These are phyloP conservation scores for Mus spicilegus DNA, from an alignment of 2,113 vertebrate genomes.

Conservation along the genomic window DNA sequence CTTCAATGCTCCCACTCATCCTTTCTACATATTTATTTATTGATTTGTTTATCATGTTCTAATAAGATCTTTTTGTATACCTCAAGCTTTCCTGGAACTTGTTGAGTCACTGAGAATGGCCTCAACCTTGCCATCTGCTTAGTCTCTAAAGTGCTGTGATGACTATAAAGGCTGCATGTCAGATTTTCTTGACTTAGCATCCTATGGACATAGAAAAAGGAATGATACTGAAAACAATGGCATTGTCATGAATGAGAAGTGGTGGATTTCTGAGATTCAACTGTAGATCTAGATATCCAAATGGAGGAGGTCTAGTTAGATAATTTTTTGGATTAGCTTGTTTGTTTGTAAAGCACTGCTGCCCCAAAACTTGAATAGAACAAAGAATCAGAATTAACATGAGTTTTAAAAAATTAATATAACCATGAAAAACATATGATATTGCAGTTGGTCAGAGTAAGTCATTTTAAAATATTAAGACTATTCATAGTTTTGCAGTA, in stretches of 20 bases:
- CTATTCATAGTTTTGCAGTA: neutral
- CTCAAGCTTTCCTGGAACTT: neutral
- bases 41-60: neutral
- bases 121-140: neutral
- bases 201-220: neutral
- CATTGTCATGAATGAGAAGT: neutral
- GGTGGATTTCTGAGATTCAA: neutral
- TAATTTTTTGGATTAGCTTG: neutral
- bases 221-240: neutral
- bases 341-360: neutral
- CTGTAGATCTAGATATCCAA: neutral
- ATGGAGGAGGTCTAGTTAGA: neutral
- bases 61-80: neutral
- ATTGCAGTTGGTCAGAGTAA: neutral
- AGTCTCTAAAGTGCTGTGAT: neutral
- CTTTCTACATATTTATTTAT: neutral
- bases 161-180: neutral
- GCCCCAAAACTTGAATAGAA: neutral
- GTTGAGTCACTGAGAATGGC: neutral
- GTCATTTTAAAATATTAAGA: neutral
- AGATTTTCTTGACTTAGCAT: neutral
- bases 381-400: neutral
- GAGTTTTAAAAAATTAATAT: neutral
- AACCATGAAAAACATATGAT: neutral
- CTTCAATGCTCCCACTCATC: rapidly evolving